A percentile compares a stretch with the other conserved stretches of the same genome.
Conservation (phyloP, 2,797 vertebrate genomes). For the Sternotherus odoratus region DNA sequence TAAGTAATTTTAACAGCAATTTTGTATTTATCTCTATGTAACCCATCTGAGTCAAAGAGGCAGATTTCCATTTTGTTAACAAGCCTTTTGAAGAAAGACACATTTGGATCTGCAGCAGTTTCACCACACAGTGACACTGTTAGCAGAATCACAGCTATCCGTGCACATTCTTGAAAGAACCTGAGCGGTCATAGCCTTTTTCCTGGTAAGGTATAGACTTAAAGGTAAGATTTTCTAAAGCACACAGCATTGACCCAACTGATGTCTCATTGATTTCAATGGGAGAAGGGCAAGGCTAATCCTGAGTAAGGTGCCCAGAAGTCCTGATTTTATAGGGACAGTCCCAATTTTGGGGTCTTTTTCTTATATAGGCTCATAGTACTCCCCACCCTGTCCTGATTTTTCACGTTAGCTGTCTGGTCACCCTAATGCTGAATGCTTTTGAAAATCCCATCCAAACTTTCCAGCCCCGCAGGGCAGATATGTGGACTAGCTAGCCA, state of each 20-base stretch:
- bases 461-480: neutral
- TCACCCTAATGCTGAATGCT: neutral
- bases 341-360: too few relatives aligned
- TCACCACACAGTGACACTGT: neutral
- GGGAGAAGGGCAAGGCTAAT: neutral
- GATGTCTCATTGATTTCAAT: neutral
- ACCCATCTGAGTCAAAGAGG: neutral
- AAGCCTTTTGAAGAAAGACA: neutral
- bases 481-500: neutral
- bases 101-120: neutral
- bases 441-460: neutral
- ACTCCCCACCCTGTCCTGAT: too few relatives aligned
- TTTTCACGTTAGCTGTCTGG: too few relatives aligned
- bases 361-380: too few relatives aligned
- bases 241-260: neutral
- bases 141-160: neutral
- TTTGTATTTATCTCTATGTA: accelerated
- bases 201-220: neutral
- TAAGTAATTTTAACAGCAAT: neutral
- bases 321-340: too few relatives aligned
- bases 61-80: neutral
- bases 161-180: neutral
- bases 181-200: neutral
- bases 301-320: neutral
- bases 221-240: neutral